phyloP scores from a whole-genome alignment of 2,888 invertebrate species.

The Drosophila cyrtoloma region DNA sequence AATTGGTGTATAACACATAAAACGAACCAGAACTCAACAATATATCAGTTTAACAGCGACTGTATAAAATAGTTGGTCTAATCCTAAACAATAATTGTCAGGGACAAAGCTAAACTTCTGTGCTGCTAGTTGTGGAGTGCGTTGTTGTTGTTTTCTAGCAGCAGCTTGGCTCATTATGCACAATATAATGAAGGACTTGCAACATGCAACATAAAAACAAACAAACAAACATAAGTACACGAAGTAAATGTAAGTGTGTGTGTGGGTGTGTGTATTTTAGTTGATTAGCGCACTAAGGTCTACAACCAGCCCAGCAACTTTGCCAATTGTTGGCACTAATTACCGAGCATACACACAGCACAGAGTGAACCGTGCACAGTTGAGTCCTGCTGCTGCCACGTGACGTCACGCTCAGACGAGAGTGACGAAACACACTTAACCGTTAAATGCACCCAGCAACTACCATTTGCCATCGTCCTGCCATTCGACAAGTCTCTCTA shows the following conservation, averaged over 20 bases:
- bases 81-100: neutral
- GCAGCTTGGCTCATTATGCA: slow-evolving; percentile 68
- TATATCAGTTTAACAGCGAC: neutral
- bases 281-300: slow-evolving; percentile 65
- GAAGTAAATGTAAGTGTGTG: slow-evolving; percentile 1
- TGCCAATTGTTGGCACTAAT: slow-evolving; percentile 75
- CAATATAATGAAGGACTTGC: slow-evolving; percentile 71
- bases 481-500: neutral
- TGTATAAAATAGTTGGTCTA: neutral
- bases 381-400: slow-evolving; percentile 43
- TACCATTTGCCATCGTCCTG: slow-evolving; percentile 3
- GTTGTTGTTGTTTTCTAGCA: slow-evolving; percentile 16
- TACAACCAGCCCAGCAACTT: slow-evolving; percentile 33
- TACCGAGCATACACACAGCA: slow-evolving; percentile 52
- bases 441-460: slow-evolving; percentile 75
- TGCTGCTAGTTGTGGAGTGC: neutral
- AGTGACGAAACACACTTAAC: slow-evolving; percentile 74
- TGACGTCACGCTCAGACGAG: slow-evolving; percentile 76
- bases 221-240: slow-evolving; percentile 20
- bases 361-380: slow-evolving; percentile 1
- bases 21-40: neutral
- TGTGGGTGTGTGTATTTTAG: slow-evolving; percentile 38
- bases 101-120: neutral
- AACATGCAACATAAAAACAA: slow-evolving; percentile 20
- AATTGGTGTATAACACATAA: neutral